Conservation (phyloP, 2,113 vertebrate genomes). For the Microcebus griseorufus region DNA sequence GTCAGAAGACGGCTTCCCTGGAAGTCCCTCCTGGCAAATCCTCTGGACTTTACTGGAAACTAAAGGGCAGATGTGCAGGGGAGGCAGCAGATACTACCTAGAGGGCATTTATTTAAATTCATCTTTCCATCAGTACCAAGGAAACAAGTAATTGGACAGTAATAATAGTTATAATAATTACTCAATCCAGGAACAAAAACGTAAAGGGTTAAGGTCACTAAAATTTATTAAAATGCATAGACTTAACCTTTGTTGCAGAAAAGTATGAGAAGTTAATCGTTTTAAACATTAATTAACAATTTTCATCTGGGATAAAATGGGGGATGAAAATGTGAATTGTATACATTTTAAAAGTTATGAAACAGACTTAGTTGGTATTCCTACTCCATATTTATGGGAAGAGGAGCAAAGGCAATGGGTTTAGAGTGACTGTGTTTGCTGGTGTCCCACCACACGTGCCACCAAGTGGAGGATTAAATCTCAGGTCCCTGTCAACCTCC, state of each 20-base stretch:
- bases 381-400: not conserved
- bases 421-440: not conserved
- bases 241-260: not conserved
- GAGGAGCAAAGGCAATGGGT: not conserved
- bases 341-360: not conserved
- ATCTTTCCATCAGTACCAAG: not conserved
- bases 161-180: not conserved
- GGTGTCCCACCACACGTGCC: not conserved
- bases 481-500: not conserved
- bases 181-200: not conserved
- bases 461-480: not conserved
- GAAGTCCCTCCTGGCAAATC: no score
- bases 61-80: no score
- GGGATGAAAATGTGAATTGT: not conserved
- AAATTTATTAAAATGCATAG: not conserved
- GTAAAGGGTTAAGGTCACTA: not conserved
- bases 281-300: not conserved
- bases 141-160: not conserved
- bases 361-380: not conserved
- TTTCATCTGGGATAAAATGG: not conserved
- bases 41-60: not conserved
- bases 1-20: not conserved
- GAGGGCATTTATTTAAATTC: not conserved
- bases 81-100: not conserved
- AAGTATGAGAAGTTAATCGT: not conserved